Evolutionary conservation across 2,888 invertebrate genomes (phyloP).

Genomic region (Agelastica alni): DNA sequence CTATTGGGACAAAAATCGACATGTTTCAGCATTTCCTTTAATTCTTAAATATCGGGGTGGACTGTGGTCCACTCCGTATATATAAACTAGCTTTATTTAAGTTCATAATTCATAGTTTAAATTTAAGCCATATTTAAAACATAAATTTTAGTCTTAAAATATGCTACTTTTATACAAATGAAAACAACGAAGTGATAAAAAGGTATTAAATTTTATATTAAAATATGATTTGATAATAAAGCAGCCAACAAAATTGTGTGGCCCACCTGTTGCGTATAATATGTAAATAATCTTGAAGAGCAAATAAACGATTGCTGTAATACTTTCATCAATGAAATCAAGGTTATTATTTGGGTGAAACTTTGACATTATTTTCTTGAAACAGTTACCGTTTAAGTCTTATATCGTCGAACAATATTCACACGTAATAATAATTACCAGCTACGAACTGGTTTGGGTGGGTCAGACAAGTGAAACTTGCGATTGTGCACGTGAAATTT

Average conservation of each 20-base stretch:
- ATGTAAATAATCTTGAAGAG: background rate
- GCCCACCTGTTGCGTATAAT: background rate
- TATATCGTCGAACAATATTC: constrained; percentile 9
- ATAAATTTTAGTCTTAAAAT: too few species aligned
- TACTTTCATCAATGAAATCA: constrained; percentile 1
- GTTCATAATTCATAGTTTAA: too few species aligned
- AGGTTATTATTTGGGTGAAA: background rate
- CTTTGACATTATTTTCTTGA: background rate
- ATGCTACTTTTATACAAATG: too few species aligned
- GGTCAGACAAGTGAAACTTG: constrained; percentile 30
- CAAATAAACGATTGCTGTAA: constrained; percentile 1
- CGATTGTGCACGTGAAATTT: constrained; percentile 30
- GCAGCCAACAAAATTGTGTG: background rate
- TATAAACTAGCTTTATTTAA: too few species aligned
- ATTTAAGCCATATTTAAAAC: too few species aligned
- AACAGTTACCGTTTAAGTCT: constrained; percentile 4
- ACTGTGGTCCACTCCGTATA: too few species aligned
- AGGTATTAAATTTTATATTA: too few species aligned
- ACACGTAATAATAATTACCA: constrained; percentile 21
- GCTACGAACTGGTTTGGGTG: constrained; percentile 30
- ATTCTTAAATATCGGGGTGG: too few species aligned
- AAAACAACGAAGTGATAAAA: too few species aligned
- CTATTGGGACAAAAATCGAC: too few species aligned
- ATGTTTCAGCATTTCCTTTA: too few species aligned
- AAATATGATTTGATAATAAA: background rate